Evolutionary conservation across 64 coral and sea anemone genomes (phyloP).

Genomic region (Actinia tenebrosa): DNA sequence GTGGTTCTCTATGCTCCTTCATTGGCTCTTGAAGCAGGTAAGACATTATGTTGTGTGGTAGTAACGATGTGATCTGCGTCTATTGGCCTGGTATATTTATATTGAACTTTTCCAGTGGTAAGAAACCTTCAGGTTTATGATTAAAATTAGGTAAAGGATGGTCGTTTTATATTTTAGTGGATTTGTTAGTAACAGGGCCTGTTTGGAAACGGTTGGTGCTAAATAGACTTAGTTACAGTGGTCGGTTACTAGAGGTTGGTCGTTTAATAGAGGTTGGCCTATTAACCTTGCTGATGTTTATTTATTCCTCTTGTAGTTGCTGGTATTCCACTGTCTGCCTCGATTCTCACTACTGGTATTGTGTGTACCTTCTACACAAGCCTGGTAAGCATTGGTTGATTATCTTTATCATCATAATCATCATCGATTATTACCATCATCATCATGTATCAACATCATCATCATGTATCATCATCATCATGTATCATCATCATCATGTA

Average conservation of each 20-base stretch:
- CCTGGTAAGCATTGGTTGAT: conserved; percentile 28
- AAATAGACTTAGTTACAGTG: no score
- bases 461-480: background rate
- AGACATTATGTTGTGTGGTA: background rate
- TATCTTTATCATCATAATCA: background rate
- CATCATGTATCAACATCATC: background rate
- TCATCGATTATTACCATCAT: background rate
- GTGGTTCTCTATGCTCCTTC: conserved; percentile 60
- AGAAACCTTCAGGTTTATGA: no score
- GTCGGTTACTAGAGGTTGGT: no score
- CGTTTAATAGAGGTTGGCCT: no score
- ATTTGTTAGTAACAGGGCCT: no score
- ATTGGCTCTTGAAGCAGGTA: conserved; percentile 64
- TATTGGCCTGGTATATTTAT: no score
- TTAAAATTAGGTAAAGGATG: no score
- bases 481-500: conserved; percentile 8
- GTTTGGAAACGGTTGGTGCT: no score
- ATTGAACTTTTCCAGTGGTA: no score
- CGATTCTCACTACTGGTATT: conserved; percentile 59
- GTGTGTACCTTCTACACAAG: conserved; percentile 67
- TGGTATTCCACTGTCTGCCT: conserved; percentile 58
- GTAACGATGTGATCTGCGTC: no score
- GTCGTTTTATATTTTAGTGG: no score
- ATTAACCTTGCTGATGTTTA: background rate
- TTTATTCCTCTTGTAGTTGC: conserved; percentile 27